Base-by-base conservation (phyloP, 2,797 vertebrate species). In the Lerista edwardsae region DNA sequence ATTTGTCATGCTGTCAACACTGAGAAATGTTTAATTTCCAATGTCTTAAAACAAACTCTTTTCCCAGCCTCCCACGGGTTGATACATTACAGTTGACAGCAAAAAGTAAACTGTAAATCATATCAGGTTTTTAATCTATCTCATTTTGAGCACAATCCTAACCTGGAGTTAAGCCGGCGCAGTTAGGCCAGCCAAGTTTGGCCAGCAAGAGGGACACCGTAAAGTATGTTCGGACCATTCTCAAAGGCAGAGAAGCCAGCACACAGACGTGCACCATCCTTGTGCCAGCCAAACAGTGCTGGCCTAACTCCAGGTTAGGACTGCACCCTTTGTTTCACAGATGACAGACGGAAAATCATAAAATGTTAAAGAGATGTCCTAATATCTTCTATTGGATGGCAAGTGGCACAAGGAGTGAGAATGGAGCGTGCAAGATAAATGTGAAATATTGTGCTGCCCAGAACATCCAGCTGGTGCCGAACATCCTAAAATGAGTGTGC, bases 1-100 rank as follows among this genome's bases (percentile, higher is more conserved):
- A 31, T 77, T 65, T 23, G n/a, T 67, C 62, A n/a, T 51, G 12
- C 25, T 78, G 75, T 34, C 34, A 72, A 51, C 74, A 19, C 31
- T 27, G 17, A 73, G 51, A 74, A 62, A 88, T 85, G 64, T 85
- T 79, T 88, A 31, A 51, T 67, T 73, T 74, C 31, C 68, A 11
- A 75, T 47, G 57, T 62, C 81, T 84, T 73, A 47, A 44, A 84
- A 79, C 64, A 34, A 80, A 51, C 55, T 36, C 14, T 76, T 75
- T 73, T 75, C 57, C n/a, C n/a, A n/a, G n/a, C n/a, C n/a, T n/a
- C n/a, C 80, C 64, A 57, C 17, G 57, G 19, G 29, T 65, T 72
- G 57, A 69, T 55, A 65, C 81, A 62, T 23, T 47, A 75, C 41
- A 1, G 34, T 10, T 59, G 61, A 61, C 25, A 81, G 57, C 12